Percentiles rank a stretch among this genome's conserved stretches.
Evolutionary conservation across 1,140 invertebrate species (phyloP).

Genomic region (Drosophila nasuta): DNA sequence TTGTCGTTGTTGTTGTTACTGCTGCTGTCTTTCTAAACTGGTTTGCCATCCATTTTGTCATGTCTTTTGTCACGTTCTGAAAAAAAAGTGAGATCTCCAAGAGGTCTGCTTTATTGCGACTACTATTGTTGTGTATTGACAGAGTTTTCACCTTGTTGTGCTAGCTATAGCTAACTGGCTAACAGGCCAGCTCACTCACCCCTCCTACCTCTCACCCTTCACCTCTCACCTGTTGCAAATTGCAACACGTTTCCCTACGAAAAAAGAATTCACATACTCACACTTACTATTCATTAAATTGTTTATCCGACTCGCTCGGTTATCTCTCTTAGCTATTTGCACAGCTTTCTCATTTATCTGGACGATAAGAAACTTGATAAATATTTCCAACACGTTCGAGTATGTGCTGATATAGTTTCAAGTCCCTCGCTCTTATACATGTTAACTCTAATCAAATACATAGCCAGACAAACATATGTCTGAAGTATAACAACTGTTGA

Average conservation of each 20-base stretch:
- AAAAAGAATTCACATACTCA: slow-evolving; percentile 19
- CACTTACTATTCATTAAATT: slow-evolving; percentile 2
- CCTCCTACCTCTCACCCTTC: background rate
- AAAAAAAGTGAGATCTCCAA: slow-evolving; percentile 74
- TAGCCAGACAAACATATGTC: background rate
- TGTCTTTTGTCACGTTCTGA: slow-evolving; percentile 76
- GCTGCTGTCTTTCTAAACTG: slow-evolving; percentile 62
- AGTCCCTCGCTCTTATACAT: slow-evolving; percentile 4
- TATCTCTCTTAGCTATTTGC: slow-evolving; percentile 22
- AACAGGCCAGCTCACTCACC: too few species aligned
- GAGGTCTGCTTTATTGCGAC: slow-evolving; percentile 38
- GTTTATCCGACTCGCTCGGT: slow-evolving; percentile 31
- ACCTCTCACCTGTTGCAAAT: slow-evolving; percentile 58
- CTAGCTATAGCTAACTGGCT: background rate
- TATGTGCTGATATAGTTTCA: slow-evolving; percentile 21
- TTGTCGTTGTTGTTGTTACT: slow-evolving; percentile 13
- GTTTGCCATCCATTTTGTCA: slow-evolving; percentile 62
- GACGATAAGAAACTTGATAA: slow-evolving; percentile 48
- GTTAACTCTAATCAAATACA: background rate
- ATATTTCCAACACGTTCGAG: slow-evolving; percentile 20
- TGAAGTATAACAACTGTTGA: slow-evolving; percentile 19
- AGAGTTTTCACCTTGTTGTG: slow-evolving; percentile 49
- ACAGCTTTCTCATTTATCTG: slow-evolving; percentile 35
- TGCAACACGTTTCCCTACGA: slow-evolving; percentile 34
- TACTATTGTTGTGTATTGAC: slow-evolving; percentile 27